Percentiles rank a stretch among this genome's conserved stretches.
These are phyloP conservation scores for Salmo trutta DNA, from an alignment of 2,797 vertebrate species.

Conservation along the genomic window DNA sequence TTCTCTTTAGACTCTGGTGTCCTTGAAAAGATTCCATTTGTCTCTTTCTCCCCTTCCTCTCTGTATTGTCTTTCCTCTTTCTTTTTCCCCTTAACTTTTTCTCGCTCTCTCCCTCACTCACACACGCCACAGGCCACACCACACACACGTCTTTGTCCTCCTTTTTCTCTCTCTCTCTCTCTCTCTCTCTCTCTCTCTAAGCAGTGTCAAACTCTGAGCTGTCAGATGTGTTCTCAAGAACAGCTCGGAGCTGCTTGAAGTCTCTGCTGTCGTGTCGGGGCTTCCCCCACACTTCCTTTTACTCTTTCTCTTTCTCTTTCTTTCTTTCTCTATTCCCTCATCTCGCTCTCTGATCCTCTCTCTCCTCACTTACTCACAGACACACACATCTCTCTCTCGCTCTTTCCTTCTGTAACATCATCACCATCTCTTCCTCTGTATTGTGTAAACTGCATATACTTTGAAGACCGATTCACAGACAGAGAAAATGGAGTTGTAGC, in stretches of 20 bases:
- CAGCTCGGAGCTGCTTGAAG: slow-evolving; percentile 15
- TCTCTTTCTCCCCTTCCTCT: slow-evolving; percentile 39
- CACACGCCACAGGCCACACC: no score
- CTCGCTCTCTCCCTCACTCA: not conserved
- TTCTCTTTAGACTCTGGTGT: no score
- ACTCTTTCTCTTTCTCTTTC: slow-evolving; percentile 18
- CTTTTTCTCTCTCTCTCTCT: not conserved
- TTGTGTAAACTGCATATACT: slow-evolving; percentile 8
- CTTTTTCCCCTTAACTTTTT: slow-evolving; percentile 28
- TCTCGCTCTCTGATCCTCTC: slow-evolving; percentile 3
- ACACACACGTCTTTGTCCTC: not conserved
- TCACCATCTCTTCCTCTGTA: not conserved
- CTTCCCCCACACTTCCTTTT: slow-evolving; percentile 23
- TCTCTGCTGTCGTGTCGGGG: slow-evolving; percentile 27
- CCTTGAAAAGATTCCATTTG: not conserved
- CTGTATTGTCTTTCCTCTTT: slow-evolving; percentile 4
- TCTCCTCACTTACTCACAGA: slow-evolving; percentile 4
- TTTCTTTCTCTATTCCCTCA: not conserved
- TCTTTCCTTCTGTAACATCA: not conserved
- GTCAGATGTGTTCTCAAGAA: slow-evolving; percentile 44
- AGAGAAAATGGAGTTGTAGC: not conserved
- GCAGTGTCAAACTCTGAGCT: slow-evolving; percentile 22
- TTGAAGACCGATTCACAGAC: not conserved
- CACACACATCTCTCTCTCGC: no score
- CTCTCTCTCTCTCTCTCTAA: slow-evolving; percentile 21